Conservation (phyloP, 2,888 invertebrate genomes). For the Drosophila tripunctata region DNA sequence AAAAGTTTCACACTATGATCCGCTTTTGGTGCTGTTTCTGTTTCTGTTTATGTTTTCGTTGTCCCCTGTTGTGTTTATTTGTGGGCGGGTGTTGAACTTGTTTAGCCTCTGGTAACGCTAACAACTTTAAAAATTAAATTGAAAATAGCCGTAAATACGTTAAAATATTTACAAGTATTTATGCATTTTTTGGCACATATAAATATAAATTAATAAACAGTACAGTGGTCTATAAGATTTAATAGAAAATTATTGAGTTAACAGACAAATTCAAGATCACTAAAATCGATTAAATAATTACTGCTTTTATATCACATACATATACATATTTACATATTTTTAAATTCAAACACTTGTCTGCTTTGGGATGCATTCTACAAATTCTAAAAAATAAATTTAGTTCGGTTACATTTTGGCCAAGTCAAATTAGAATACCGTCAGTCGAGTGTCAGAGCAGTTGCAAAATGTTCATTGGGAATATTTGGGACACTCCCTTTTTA, state of each 20-base stretch:
- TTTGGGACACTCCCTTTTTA: not conserved
- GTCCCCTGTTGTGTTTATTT: slow-evolving; percentile 27
- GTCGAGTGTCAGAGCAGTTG: not conserved
- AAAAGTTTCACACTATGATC: slow-evolving; percentile 68
- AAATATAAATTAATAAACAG: too few relatives aligned
- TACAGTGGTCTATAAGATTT: too few relatives aligned
- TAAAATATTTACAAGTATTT: not conserved
- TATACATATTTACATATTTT: too few relatives aligned
- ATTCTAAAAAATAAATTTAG: not conserved
- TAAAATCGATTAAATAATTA: too few relatives aligned
- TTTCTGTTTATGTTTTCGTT: slow-evolving; percentile 21
- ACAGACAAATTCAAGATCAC: too few relatives aligned
- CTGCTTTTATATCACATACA: too few relatives aligned
- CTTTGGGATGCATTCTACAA: too few relatives aligned
- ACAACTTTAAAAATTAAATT: slow-evolving; percentile 42
- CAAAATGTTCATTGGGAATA: slow-evolving; percentile 8
- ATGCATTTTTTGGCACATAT: not conserved
- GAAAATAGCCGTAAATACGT: slow-evolving; percentile 18
- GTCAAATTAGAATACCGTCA: slow-evolving; percentile 2
- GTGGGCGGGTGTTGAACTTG: slow-evolving; percentile 19
- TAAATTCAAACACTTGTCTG: too few relatives aligned
- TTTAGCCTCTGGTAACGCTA: slow-evolving; percentile 19
- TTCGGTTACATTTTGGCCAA: not conserved
- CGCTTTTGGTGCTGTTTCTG: slow-evolving; percentile 22
- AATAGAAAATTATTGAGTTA: too few relatives aligned